These are phyloP conservation scores for Caenorhabditis panamensis DNA, from an alignment of 2,888 invertebrate genomes.

Conservation along the genomic window DNA sequence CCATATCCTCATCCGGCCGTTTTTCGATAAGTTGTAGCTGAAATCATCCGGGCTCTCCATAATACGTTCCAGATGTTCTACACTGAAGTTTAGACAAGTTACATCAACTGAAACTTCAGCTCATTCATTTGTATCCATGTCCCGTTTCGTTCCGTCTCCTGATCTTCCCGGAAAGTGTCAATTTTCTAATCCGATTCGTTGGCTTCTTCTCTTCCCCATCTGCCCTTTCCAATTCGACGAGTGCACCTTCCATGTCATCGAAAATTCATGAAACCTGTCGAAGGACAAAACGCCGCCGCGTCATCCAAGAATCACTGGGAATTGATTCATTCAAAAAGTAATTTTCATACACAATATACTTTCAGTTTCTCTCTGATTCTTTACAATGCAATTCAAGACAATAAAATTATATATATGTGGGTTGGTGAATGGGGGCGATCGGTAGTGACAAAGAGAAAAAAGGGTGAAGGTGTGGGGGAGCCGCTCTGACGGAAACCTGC, in stretches of 20 bases:
- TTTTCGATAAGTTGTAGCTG: too few relatives aligned
- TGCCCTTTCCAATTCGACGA: conserved; percentile 5
- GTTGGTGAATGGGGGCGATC: not conserved
- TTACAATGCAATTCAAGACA: not conserved
- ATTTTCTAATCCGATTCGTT: conserved; percentile 8
- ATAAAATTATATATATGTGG: conserved; percentile 4
- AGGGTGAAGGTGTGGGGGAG: not conserved
- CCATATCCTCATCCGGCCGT: too few relatives aligned
- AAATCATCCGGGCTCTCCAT: too few relatives aligned
- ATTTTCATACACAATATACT: conserved; percentile 3
- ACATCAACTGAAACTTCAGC: too few relatives aligned
- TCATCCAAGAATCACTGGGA: not conserved
- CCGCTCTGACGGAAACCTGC: conserved; percentile 9
- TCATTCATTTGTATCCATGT: too few relatives aligned
- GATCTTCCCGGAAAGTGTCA: not conserved
- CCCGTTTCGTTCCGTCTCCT: not conserved
- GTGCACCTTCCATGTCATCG: not conserved
- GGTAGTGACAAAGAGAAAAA: conserved; percentile 21
- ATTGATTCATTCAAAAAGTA: not conserved
- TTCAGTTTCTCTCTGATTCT: not conserved
- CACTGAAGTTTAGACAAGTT: too few relatives aligned
- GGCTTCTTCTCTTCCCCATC: conserved; percentile 1
- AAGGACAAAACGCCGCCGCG: not conserved
- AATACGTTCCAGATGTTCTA: too few relatives aligned
- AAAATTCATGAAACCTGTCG: conserved; percentile 14